Evolutionary conservation across 2,113 vertebrate species (phyloP).

Genomic region (Triplophysa rosa): DNA sequence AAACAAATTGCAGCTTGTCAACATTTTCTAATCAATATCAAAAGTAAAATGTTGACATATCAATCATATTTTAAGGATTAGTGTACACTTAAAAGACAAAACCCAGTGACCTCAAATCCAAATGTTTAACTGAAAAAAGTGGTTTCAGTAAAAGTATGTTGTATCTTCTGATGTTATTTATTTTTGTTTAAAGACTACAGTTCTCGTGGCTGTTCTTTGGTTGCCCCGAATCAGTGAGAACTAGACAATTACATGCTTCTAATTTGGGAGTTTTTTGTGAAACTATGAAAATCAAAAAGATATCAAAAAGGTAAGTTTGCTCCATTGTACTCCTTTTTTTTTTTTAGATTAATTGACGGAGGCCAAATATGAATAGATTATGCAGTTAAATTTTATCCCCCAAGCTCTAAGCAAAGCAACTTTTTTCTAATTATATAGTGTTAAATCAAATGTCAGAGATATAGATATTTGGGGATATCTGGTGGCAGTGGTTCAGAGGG

Average conservation of each 20-base stretch:
- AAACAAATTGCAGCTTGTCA: neutral
- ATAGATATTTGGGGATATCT: constrained; percentile 48
- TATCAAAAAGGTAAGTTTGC: constrained; percentile 1
- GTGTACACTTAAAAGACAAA: neutral
- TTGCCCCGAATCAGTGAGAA: constrained; percentile 28
- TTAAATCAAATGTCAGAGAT: constrained; percentile 55
- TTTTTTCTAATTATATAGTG: constrained; percentile 13
- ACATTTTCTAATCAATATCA: neutral
- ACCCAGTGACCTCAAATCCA: constrained; percentile 30
- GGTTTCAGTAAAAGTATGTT: constrained; percentile 69
- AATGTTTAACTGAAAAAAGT: constrained; percentile 49
- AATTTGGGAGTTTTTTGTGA: constrained; percentile 36
- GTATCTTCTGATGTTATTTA: constrained; percentile 62
- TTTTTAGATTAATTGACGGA: constrained; percentile 49
- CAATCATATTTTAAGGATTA: constrained; percentile 13
- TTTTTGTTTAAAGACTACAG: constrained; percentile 56
- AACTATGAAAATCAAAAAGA: constrained; percentile 33
- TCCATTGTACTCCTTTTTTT: constrained; percentile 16
- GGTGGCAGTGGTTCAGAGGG: neutral
- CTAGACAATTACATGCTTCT: constrained; percentile 27
- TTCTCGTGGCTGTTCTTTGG: constrained; percentile 41
- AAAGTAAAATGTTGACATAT: neutral
- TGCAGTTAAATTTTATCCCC: constrained; percentile 35
- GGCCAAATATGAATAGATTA: constrained; percentile 41
- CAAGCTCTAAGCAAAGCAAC: constrained; percentile 50